Percentiles rank a stretch among this genome's conserved stretches.
Evolutionary conservation across 2,888 invertebrate species (phyloP).

Genomic region (Mesoligia furuncula): DNA sequence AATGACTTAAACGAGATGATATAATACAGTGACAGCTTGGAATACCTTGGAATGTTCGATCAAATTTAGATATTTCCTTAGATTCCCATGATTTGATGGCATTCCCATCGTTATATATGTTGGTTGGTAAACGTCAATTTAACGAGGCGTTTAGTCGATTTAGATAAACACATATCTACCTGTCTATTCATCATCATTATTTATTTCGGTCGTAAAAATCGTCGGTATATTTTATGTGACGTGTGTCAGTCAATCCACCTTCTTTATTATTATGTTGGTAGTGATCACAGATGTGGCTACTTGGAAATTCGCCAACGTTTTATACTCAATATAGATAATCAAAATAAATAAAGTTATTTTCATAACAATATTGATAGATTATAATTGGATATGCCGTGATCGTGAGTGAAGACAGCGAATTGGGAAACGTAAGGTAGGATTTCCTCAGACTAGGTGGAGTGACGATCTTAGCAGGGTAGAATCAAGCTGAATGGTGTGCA

Average conservation of each 20-base stretch:
- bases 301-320: slow-evolving; percentile 51
- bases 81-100: neutral
- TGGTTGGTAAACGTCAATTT: slow-evolving; percentile 1
- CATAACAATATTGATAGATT: slow-evolving; percentile 31
- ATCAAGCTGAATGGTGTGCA: too few species aligned
- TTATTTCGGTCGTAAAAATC: slow-evolving; percentile 39
- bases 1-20: neutral
- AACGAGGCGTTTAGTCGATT: slow-evolving; percentile 10
- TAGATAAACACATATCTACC: slow-evolving; percentile 17
- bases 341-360: slow-evolving; percentile 53
- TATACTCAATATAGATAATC: slow-evolving; percentile 12
- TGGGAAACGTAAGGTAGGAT: too few species aligned
- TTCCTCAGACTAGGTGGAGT: too few species aligned
- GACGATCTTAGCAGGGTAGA: too few species aligned
- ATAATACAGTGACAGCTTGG: neutral
- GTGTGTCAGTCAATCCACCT: slow-evolving; percentile 26
- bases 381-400: neutral
- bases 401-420: too few species aligned
- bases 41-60: neutral
- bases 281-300: slow-evolving; percentile 46
- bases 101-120: neutral
- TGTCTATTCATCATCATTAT: slow-evolving; percentile 29
- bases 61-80: slow-evolving; percentile 15
- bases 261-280: slow-evolving; percentile 35
- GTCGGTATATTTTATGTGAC: slow-evolving; percentile 10